Evolutionary conservation across 2,797 vertebrate species (phyloP).

Genomic region (Glyptemys insculpta): DNA sequence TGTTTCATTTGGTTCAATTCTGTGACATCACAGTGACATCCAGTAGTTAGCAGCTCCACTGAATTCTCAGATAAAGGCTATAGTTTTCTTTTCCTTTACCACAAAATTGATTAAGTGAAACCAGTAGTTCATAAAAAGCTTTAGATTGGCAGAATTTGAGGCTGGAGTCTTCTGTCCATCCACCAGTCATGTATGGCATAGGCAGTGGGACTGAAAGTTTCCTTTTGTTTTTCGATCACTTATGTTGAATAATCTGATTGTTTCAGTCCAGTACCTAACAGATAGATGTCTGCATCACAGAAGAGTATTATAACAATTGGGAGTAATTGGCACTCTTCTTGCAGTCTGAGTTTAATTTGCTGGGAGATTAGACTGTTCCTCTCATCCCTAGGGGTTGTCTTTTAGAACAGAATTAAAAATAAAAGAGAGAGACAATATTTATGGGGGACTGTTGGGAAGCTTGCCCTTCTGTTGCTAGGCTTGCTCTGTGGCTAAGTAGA

Average conservation of each 20-base stretch:
- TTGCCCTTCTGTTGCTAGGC: background rate
- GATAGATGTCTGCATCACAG: background rate
- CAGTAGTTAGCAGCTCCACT: background rate
- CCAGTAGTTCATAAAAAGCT: background rate
- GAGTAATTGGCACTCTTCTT: background rate
- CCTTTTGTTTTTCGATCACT: background rate
- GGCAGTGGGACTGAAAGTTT: background rate
- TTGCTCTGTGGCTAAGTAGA: background rate
- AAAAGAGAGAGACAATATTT: background rate
- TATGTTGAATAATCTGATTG: background rate
- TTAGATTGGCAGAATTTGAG: background rate
- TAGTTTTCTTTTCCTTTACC: no score
- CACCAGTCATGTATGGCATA: background rate
- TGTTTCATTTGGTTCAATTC: background rate
- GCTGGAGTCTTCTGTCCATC: background rate
- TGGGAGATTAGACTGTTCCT: background rate
- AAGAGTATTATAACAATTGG: background rate
- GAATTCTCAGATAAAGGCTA: background rate
- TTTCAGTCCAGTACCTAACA: background rate
- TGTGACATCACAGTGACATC: background rate
- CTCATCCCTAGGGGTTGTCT: background rate
- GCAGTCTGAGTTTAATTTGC: background rate
- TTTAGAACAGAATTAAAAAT: background rate
- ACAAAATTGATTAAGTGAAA: background rate
- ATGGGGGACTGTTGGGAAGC: background rate